A percentile compares a stretch with the other conserved stretches of the same genome.
These are phyloP conservation scores for Drosophila sp. DNA, from an alignment of 1,140 invertebrate species.

Conservation along the genomic window DNA sequence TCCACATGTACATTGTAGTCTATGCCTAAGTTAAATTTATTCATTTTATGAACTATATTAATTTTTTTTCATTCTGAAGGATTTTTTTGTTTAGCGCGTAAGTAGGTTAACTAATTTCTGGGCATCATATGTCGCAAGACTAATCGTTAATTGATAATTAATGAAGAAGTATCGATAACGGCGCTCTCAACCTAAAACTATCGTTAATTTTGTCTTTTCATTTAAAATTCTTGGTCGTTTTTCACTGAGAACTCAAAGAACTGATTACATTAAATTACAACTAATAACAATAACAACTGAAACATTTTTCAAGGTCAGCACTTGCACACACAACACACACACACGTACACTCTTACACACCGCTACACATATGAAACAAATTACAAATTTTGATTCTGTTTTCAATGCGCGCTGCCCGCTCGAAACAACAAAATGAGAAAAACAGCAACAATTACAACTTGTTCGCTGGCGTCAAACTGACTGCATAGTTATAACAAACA, in stretches of 20 bases:
- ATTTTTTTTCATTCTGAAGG: constrained; percentile 23
- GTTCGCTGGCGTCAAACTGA: constrained; percentile 40
- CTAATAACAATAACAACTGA: constrained; percentile 24
- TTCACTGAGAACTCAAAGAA: constrained; percentile 77
- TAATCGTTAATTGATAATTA: constrained; percentile 45
- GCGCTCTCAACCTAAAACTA: constrained; percentile 25
- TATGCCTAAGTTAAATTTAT: constrained; percentile 32
- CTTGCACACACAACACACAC: constrained; percentile 6
- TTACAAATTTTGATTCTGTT: constrained; percentile 31
- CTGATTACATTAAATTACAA: constrained; percentile 68
- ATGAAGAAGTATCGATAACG: constrained; percentile 24
- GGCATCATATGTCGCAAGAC: constrained; percentile 66
- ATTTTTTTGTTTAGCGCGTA: constrained; percentile 56
- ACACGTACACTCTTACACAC: not conserved
- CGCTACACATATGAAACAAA: not conserved
- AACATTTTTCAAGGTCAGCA: constrained; percentile 32
- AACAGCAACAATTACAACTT: constrained; percentile 29
- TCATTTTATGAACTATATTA: not conserved
- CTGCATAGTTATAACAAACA: constrained; percentile 34
- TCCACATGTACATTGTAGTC: constrained; percentile 35
- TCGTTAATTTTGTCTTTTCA: constrained; percentile 33
- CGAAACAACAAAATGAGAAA: constrained; percentile 13
- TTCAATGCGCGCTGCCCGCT: constrained; percentile 29
- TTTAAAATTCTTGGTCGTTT: constrained; percentile 44
- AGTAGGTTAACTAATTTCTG: constrained; percentile 75